Conservation (phyloP, 1,140 invertebrate genomes). For the Heliothis subflexa region DNA sequence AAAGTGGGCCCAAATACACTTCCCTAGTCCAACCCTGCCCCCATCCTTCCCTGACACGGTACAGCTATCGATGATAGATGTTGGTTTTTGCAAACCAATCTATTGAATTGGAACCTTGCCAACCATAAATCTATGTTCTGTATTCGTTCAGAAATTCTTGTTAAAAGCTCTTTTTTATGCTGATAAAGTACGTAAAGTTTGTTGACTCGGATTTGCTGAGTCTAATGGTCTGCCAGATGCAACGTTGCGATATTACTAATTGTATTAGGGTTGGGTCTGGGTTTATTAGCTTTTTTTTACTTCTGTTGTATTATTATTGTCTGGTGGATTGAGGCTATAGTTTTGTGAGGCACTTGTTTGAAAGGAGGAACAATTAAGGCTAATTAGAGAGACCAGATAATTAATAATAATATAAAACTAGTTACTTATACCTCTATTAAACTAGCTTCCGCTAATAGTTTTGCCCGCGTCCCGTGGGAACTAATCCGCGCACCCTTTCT, state of each 20-base stretch:
- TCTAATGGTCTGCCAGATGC: slow-evolving; percentile 1
- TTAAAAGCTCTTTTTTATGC: slow-evolving; percentile 40
- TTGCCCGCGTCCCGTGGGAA: too few relatives aligned
- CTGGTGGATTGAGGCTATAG: too few relatives aligned
- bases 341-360: neutral
- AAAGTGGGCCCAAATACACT: neutral
- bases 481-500: too few relatives aligned
- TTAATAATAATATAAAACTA: too few relatives aligned
- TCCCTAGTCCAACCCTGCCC: slow-evolving; percentile 14
- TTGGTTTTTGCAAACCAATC: slow-evolving; percentile 49
- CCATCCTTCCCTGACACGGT: slow-evolving; percentile 31
- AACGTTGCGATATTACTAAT: neutral
- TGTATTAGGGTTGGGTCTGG: neutral
- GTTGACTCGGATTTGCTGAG: slow-evolving; percentile 9
- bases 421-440: too few relatives aligned
- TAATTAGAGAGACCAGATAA: too few relatives aligned
- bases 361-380: slow-evolving; percentile 7
- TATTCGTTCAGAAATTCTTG: slow-evolving; percentile 36
- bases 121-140: slow-evolving; percentile 38
- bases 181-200: slow-evolving; percentile 25
- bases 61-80: slow-evolving; percentile 46
- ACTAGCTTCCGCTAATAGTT: too few relatives aligned
- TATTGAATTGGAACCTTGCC: slow-evolving; percentile 47
- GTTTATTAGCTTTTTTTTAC: neutral
- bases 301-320: neutral